Base-by-base conservation (phyloP, 2,113 vertebrate species). In the Asarcornis scutulata region DNA sequence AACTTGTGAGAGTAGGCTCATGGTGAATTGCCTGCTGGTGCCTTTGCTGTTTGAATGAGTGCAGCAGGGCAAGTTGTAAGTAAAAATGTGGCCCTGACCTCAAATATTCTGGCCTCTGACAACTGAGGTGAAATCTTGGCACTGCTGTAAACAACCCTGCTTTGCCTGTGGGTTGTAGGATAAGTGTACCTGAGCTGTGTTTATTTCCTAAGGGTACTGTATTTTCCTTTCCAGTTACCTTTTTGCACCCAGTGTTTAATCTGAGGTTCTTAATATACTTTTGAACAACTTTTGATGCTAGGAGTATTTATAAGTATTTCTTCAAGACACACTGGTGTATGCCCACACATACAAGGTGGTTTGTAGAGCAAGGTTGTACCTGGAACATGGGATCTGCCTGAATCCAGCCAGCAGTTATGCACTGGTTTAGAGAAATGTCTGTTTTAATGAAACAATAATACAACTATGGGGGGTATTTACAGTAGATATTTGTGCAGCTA, bases 331-430 rank as follows among this genome's bases (percentile, higher is more conserved):
- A 2, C 9, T 67, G 66, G 16, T 67, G 21, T 55, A 11, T 4
- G 3, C 32, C 17, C 25, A 1, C 7, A 16, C 2, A 2, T 59
- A 52, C 66, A 58, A 38, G 0, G 0, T 40, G 16, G 26, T 13
- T 78, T 52, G 36, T 21, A 26, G 67, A 69, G 27, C 17, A 34
- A 40, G 74, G n/a, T 34, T 80, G 32, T 64, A 79, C 29, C 38
- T 6, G 26, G 11, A 56, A 17, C 42, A 5, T 12, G 31, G 42
- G 7, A 8, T 83, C 5, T 4, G 55, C 64, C 36, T 25, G 59
- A 42, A 48, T 93, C 31, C 26, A 93, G 64, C 23, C n/a, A 73
- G 44, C 26, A 62, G 5, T 77, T 1, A 44, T 21, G 1, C 1
- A 8, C 60, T 85, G 50, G 11, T 59, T 90, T 68, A 82, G 36